phyloP scores from a whole-genome alignment of 2,888 invertebrate species.

The Mimumesa dahlbomi region DNA sequence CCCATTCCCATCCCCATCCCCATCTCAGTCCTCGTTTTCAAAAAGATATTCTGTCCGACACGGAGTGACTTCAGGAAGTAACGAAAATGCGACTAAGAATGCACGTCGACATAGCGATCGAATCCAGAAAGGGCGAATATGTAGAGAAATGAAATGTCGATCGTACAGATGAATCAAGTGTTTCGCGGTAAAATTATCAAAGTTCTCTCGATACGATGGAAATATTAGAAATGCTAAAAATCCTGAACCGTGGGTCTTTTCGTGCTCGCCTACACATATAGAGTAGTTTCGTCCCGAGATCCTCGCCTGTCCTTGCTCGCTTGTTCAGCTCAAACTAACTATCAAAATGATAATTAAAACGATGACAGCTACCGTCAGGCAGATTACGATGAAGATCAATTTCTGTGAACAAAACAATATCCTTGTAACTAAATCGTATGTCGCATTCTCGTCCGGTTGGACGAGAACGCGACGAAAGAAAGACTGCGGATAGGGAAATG shows the following conservation, averaged over 20 bases:
- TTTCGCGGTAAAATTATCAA: neutral
- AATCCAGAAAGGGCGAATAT: no score
- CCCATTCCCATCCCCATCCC: neutral
- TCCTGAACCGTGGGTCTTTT: no score
- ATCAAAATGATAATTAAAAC: slow-evolving; percentile 88
- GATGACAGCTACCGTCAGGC: slow-evolving; percentile 89
- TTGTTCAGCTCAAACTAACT: slow-evolving; percentile 71
- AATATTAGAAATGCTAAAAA: no score
- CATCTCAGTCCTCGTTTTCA: no score
- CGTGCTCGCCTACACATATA: no score
- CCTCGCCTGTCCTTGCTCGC: slow-evolving; percentile 34
- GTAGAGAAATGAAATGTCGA: neutral
- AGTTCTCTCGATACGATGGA: no score
- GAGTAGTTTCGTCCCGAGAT: slow-evolving; percentile 21
- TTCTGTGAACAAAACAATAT: slow-evolving; percentile 85
- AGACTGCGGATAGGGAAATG: no score
- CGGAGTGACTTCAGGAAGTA: no score
- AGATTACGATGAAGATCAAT: slow-evolving; percentile 93
- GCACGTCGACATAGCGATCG: no score
- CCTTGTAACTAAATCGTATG: slow-evolving; percentile 25
- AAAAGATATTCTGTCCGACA: no score
- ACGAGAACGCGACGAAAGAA: no score
- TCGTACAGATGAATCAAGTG: neutral
- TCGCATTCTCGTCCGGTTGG: neutral
- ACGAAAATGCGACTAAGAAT: no score